Base-by-base conservation (phyloP, 2,797 vertebrate species). In the Chiroxiphia lanceolata region DNA sequence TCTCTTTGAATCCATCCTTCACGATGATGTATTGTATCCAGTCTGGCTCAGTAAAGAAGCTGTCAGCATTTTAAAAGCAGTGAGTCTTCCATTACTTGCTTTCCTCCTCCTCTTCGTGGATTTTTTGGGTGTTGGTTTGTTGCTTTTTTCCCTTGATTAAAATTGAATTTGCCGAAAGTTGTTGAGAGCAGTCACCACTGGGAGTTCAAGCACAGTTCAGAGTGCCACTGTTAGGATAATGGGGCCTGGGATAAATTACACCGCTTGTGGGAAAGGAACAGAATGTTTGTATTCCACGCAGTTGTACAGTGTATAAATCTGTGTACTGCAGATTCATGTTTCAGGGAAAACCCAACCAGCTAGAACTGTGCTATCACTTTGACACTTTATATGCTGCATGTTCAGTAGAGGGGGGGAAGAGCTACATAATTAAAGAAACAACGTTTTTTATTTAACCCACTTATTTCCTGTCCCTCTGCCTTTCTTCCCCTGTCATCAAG, bases 31-130 rank as follows among this genome's bases (percentile, higher is more conserved):
- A 19, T 98, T 99, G 7, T 99, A 99, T 96, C 99, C 99, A 1
- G 99, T 99, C 67, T 99, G 99, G 99, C 99, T 99, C 94, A 99
- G 99, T 98, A 99, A 99, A 97, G 99, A 99, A 97, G 99, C 99
- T 0, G 99, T 99, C 96, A 98, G 99, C 98, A 99, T 99, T 96
- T 98, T 99, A 76, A 99, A 99, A 98, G 98, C 99, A 81, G 99
- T 99, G 94, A 98, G 99, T 98, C 56, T 68, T 84, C 38, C 12
- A 53, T 91, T 75, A 65, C 79, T 96, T 40, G 19, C 14, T 69
- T 81, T 92, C 7, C 16, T 80, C 65, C 61, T 80, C 63, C 56
- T 83, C 57, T 59, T 75, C 13, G 1, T 44, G 29, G 10, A 8
- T 51, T 64, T 91, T 47, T 29, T 5, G 1, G 19, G 45, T 26